Base-by-base conservation (phyloP, 2,888 invertebrate genomes). In the Apodemia hepburni region DNA sequence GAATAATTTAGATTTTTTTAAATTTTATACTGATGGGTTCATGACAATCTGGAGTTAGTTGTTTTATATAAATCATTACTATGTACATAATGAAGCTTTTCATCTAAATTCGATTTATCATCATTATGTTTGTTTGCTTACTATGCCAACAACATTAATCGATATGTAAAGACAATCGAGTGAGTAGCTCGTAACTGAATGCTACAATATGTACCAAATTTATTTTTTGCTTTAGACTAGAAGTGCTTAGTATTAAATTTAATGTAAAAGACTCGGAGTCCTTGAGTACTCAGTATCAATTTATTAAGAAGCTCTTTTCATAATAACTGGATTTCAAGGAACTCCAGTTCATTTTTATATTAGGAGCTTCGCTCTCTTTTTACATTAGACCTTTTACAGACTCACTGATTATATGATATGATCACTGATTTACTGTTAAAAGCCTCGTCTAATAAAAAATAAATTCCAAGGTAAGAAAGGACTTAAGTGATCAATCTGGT, bases 21-120 rank as follows among this genome's bases (percentile, higher is more conserved):
- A 79, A 81, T 85, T 84, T 86, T 81, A 85, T 88, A 86, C 82
- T 79, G 82, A 84, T 86, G 80, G 76, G 84, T 87, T 88, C 90
- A 89, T 90, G 89, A 88, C 87, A 88, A 79, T 72, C 73, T 74
- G 73, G 72, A 76, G 75, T 73, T 77, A 81, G 74, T 80, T 74
- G 74, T 77, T 72, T 64, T 62, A 66, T 66, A 73, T 73, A 73
- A 70, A 70, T 74, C 70, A 64, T 69, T 69, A 67, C 73, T 66
- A 72, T 86, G 85, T 87, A 86, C 71, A 84, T 85, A 82, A 71
- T 68, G 62, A 64, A 72, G 78, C 77, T 79, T 78, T 77, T 69
- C 69, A 73, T 76, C 75, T 74, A 74, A 75, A 74, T 76, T 85
- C 84, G 85, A 85, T 76, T 66, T 81, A 73, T 79, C 72, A 76